Conservation (phyloP, 2,113 vertebrate genomes). For the Eulemur macaco region DNA sequence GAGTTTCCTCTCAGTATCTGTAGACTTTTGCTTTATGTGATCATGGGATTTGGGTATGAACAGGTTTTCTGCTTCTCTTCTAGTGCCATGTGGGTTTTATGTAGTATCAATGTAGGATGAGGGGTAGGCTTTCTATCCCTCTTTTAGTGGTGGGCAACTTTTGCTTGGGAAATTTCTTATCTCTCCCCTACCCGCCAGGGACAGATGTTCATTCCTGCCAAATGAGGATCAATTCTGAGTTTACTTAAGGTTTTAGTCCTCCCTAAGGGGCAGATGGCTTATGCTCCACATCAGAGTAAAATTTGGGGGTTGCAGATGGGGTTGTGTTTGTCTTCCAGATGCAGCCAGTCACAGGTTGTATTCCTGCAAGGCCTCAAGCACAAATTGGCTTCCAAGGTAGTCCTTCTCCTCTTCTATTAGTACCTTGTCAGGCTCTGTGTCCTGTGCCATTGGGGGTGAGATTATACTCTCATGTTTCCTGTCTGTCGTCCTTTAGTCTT, state of each 20-base stretch:
- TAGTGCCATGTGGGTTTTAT: not conserved
- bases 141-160: not conserved
- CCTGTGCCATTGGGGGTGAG: fast-evolving
- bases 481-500: not conserved
- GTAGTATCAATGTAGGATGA: not conserved
- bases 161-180: not conserved
- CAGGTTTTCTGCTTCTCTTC: not conserved
- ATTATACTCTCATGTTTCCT: too few species aligned
- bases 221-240: not conserved
- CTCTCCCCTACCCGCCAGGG: not conserved
- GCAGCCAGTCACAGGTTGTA: not conserved
- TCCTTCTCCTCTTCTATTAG: not conserved
- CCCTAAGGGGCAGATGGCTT: not conserved
- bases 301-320: not conserved
- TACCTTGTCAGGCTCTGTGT: fast-evolving
- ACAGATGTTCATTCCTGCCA: not conserved
- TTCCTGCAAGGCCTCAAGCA: not conserved
- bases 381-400: not conserved
- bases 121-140: not conserved
- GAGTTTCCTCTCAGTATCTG: not conserved
- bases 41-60: not conserved
- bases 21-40: not conserved
- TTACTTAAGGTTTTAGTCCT: not conserved
- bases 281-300: not conserved
- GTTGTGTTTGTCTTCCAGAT: not conserved